Conservation (phyloP, 2,888 invertebrate genomes). For the Stramonita haemastoma region DNA sequence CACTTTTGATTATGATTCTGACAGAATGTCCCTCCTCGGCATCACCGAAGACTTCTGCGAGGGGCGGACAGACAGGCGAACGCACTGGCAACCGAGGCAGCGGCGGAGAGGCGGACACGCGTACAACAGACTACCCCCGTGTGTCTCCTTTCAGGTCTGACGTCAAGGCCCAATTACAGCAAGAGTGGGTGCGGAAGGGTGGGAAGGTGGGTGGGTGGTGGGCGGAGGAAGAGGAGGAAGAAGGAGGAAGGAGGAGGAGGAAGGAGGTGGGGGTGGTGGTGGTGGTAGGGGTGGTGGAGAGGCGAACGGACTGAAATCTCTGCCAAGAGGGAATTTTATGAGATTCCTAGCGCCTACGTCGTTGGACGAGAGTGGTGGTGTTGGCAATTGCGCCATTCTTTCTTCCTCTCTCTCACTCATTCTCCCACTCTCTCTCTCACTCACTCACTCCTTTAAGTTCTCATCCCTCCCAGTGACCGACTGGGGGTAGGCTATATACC, state of each 20-base stretch:
- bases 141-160: neutral
- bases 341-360: constrained; percentile 27
- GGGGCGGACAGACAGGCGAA: neutral
- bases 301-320: constrained; percentile 8
- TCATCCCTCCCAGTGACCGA: neutral
- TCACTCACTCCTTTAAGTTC: neutral
- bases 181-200: neutral
- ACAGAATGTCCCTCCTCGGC: constrained; percentile 2
- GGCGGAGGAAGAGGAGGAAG: neutral
- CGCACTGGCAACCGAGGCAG: neutral
- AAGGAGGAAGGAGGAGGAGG: neutral
- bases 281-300: neutral
- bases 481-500: neutral
- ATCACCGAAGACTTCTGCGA: neutral
- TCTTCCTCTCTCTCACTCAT: constrained; percentile 19
- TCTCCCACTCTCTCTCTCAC: neutral
- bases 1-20: neutral
- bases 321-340: constrained; percentile 16
- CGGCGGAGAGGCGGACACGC: neutral
- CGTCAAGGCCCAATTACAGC: neutral
- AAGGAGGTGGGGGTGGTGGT: neutral
- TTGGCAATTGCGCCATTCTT: constrained; percentile 1
- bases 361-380: neutral
- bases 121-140: neutral
- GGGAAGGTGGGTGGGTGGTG: neutral